Percentiles rank a stretch among this genome's conserved stretches.
These are phyloP conservation scores for Papilio polytes DNA, from an alignment of 1,140 invertebrate genomes.

Conservation along the genomic window DNA sequence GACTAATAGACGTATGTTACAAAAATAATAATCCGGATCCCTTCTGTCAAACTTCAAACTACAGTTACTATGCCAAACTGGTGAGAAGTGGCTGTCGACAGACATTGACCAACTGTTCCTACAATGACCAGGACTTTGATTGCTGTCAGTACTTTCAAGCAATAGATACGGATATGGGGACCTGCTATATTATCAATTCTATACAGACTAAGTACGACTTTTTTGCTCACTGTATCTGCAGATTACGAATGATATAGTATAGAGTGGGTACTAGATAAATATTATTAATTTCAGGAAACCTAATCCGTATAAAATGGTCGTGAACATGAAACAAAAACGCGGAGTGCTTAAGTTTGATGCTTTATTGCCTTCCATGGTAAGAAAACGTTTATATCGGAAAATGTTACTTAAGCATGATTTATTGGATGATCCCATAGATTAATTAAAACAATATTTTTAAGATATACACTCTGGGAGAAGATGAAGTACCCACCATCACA, in stretches of 20 bases:
- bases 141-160: conserved; percentile 87
- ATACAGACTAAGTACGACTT: conserved; percentile 82
- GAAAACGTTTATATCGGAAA: conserved; percentile 4
- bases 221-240: neutral
- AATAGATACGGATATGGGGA: conserved; percentile 87
- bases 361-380: conserved; percentile 82
- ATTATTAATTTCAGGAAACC: conserved; percentile 56
- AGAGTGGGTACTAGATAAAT: neutral
- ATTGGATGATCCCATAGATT: neutral
- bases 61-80: conserved; percentile 83
- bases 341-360: conserved; percentile 84
- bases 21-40: conserved; percentile 70
- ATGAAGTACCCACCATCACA: conserved; percentile 86
- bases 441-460: conserved; percentile 53
- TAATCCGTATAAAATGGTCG: conserved; percentile 71
- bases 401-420: too few species aligned
- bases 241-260: too few species aligned
- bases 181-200: conserved; percentile 87
- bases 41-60: conserved; percentile 79
- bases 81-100: conserved; percentile 85
- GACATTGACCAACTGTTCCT: conserved; percentile 85
- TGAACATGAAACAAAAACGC: conserved; percentile 81
- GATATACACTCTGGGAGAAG: conserved; percentile 85
- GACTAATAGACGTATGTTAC: conserved; percentile 85
- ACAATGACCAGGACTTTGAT: conserved; percentile 85